phyloP scores from a whole-genome alignment of 2,113 vertebrate genomes.

The Cyanocitta stelleri region DNA sequence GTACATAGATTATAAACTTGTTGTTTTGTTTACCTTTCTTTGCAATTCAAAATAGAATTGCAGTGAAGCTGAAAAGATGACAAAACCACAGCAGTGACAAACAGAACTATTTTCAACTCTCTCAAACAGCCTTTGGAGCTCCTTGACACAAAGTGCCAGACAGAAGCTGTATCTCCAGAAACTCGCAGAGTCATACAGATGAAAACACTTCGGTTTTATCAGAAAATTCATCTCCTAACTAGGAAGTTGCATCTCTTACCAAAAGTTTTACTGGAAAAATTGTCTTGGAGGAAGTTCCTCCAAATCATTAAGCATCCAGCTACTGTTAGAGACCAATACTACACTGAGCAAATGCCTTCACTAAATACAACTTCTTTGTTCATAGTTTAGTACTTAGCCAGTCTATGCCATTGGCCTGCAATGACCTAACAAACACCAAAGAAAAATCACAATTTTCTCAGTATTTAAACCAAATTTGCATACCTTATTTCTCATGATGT shows the following conservation, averaged over 20 bases:
- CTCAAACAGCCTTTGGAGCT: neutral
- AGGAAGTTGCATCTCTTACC: neutral
- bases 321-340: neutral
- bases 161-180: neutral
- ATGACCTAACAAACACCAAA: neutral
- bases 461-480: neutral
- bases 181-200: neutral
- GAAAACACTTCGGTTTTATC: neutral
- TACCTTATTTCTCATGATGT: neutral
- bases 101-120: neutral
- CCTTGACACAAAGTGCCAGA: neutral
- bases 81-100: neutral
- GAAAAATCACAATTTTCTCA: neutral
- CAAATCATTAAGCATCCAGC: neutral
- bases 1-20: neutral
- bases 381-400: neutral
- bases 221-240: neutral
- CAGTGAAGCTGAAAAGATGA: neutral
- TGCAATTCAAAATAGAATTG: slow-evolving; percentile 1
- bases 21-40: neutral
- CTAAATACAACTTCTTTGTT: neutral
- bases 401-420: neutral
- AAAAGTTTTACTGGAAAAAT: neutral
- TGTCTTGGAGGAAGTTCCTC: neutral
- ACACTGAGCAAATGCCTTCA: neutral